Conservation (phyloP, 2,797 vertebrate species). For the Cryptoblepharus egeriae region DNA sequence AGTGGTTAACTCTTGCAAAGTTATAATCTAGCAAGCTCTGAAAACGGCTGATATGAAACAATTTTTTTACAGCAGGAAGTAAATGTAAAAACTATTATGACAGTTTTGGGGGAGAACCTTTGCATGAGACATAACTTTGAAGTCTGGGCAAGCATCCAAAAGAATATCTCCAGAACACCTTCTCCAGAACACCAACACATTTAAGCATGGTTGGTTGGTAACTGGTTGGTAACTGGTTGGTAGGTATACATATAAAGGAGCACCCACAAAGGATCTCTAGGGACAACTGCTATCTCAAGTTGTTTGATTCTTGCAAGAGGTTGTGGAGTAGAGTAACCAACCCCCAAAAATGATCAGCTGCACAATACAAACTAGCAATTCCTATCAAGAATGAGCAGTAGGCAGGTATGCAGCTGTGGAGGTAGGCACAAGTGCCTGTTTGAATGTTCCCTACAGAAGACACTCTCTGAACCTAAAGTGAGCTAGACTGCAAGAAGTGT, state of each 20-base stretch:
- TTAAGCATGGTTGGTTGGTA: too few relatives aligned
- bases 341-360: conserved; percentile 1
- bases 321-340: neutral
- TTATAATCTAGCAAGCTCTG: neutral
- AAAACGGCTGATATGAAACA: neutral
- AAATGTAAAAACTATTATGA: neutral
- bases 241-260: neutral
- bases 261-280: neutral
- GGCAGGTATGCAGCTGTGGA: neutral
- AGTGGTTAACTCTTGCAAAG: too few relatives aligned
- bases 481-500: neutral
- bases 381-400: neutral
- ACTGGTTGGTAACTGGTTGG: too few relatives aligned
- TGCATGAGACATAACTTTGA: conserved; percentile 3
- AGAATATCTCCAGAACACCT: conserved; percentile 10
- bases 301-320: neutral
- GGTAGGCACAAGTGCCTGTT: neutral
- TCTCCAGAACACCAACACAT: too few relatives aligned
- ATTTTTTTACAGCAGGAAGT: neutral
- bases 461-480: neutral
- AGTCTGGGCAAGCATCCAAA: conserved; percentile 31
- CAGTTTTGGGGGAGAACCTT: conserved; percentile 8
- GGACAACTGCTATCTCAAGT: neutral
- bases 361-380: conserved; percentile 17
- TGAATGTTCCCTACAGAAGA: neutral